A percentile compares a stretch with the other conserved stretches of the same genome.
Evolutionary conservation across 1,140 invertebrate genomes (phyloP).

Genomic region (Aricia agestis): DNA sequence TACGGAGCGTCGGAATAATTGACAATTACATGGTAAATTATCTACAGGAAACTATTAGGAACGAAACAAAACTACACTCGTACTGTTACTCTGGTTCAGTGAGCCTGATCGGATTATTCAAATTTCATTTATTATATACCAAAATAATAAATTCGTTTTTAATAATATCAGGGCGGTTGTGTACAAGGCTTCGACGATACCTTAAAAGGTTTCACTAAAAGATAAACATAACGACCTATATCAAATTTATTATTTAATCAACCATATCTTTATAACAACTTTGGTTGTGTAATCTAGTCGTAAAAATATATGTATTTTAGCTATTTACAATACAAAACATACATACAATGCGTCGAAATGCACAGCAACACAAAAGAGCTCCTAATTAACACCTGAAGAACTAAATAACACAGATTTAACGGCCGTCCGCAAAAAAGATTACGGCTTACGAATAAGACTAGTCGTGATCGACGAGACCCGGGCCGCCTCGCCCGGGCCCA

Average conservation of each 20-base stretch:
- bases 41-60: constrained; percentile 62
- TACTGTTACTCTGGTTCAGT: constrained; percentile 29
- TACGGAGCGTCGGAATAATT: constrained; percentile 56
- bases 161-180: constrained; percentile 68
- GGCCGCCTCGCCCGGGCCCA: too few species aligned
- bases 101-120: constrained; percentile 20
- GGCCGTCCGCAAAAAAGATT: constrained; percentile 58
- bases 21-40: constrained; percentile 55
- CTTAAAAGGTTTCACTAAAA: constrained; percentile 58
- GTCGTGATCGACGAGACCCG: constrained; percentile 35
- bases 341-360: constrained; percentile 72
- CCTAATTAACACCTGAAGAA: constrained; percentile 66
- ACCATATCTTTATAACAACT: constrained; percentile 75
- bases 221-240: constrained; percentile 72
- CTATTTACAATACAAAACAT: constrained; percentile 74
- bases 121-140: constrained; percentile 45
- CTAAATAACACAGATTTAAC: constrained; percentile 71
- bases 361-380: constrained; percentile 69
- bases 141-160: constrained; percentile 66
- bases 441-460: constrained; percentile 51
- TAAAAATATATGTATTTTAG: constrained; percentile 75
- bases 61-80: constrained; percentile 54
- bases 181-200: constrained; percentile 58
- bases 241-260: constrained; percentile 71
- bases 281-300: constrained; percentile 75